Evolutionary conservation across 1,140 invertebrate species (phyloP).

Genomic region (Drosophila lacertosa): DNA sequence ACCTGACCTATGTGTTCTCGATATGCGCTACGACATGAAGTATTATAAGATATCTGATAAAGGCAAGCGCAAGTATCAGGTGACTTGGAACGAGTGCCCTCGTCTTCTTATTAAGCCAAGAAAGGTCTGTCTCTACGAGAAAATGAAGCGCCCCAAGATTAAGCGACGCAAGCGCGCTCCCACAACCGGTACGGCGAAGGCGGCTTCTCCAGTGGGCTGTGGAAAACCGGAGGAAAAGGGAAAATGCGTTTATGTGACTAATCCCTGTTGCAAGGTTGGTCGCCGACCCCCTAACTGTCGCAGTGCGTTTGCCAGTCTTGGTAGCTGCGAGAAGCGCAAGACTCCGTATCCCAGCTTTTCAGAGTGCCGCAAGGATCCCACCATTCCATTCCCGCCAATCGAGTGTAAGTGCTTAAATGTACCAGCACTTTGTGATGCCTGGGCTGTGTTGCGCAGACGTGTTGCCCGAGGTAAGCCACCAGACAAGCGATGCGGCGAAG

Average conservation of each 20-base stretch:
- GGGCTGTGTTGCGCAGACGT: slow-evolving; percentile 29
- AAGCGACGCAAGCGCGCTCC: slow-evolving; percentile 32
- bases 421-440: slow-evolving; percentile 29
- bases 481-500: slow-evolving; percentile 33
- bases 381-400: background rate
- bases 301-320: background rate
- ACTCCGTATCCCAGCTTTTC: slow-evolving; percentile 64
- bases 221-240: background rate
- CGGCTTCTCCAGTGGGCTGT: no score
- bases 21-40: slow-evolving; percentile 49
- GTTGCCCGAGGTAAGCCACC: slow-evolving; percentile 18
- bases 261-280: slow-evolving; percentile 52
- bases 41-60: slow-evolving; percentile 62
- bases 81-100: slow-evolving; percentile 70
- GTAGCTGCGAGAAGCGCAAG: slow-evolving; percentile 41
- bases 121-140: slow-evolving; percentile 56
- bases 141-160: slow-evolving; percentile 18
- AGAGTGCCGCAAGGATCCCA: slow-evolving; percentile 39
- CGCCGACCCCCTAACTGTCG: slow-evolving; percentile 27
- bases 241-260: slow-evolving; percentile 33
- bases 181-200: background rate
- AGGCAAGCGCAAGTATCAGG: slow-evolving; percentile 58
- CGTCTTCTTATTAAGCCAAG: slow-evolving; percentile 63
- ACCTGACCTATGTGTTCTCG: background rate
- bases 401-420: slow-evolving; percentile 50